Evolutionary conservation across 1,140 invertebrate genomes (phyloP).

Genomic region (Hylaeus volcanicus): DNA sequence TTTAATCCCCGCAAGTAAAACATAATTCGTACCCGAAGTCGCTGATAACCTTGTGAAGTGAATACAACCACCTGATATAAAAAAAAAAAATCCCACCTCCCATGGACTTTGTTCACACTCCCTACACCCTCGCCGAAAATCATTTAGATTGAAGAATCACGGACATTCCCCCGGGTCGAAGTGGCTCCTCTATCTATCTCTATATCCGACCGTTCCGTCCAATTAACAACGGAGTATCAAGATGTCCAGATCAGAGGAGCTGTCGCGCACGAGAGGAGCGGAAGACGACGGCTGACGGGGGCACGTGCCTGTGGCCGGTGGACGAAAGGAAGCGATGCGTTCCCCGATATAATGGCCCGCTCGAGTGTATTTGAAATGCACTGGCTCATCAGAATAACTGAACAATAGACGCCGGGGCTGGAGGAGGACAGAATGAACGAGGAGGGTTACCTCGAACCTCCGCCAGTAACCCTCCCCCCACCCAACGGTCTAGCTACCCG

Average conservation of each 20-base stretch:
- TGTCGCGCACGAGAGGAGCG: neutral
- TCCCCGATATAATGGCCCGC: conserved; percentile 63
- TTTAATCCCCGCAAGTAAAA: no score
- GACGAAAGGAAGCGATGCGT: conserved; percentile 48
- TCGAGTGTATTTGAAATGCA: conserved; percentile 65
- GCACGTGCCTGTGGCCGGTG: conserved; percentile 33
- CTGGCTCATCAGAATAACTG: conserved; percentile 71
- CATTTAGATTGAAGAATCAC: conserved; percentile 34
- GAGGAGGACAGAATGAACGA: conserved; percentile 28
- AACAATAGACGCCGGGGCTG: conserved; percentile 62
- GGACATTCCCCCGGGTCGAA: neutral
- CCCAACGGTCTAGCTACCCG: neutral
- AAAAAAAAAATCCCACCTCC: no score
- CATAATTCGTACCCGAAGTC: no score
- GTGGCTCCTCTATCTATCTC: conserved; percentile 25
- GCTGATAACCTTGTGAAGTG: no score
- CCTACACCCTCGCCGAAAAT: neutral
- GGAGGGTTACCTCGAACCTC: conserved; percentile 27
- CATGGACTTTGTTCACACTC: no score
- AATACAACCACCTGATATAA: no score
- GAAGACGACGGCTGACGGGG: neutral
- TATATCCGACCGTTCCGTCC: conserved; percentile 11
- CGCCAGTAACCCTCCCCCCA: neutral
- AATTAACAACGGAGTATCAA: conserved; percentile 31
- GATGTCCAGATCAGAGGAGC: neutral